Conservation (phyloP, 37 sponge, comb jelly and placozoan genomes). For the Mnemiopsis leidyi region DNA sequence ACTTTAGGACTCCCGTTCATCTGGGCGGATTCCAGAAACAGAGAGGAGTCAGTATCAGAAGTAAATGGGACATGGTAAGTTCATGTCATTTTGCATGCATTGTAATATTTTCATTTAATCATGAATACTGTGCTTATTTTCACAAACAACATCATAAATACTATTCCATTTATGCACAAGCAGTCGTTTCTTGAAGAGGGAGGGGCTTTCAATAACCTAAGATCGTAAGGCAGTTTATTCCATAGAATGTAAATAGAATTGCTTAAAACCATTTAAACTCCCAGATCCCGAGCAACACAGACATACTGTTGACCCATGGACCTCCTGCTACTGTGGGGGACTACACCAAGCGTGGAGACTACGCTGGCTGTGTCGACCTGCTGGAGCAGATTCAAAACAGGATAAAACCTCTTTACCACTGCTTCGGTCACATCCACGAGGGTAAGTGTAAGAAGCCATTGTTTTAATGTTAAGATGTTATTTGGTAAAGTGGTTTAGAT, state of each 20-base stretch:
- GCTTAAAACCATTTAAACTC: not conserved
- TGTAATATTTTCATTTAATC: too few relatives aligned
- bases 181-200: too few relatives aligned
- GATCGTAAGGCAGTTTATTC: too few relatives aligned
- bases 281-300: constrained; percentile 69
- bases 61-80: not conserved
- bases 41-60: not conserved
- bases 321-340: constrained; percentile 75
- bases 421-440: constrained; percentile 83
- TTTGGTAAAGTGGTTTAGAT: not conserved
- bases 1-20: constrained; percentile 25
- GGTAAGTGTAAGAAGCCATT: constrained; percentile 56
- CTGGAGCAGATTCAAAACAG: constrained; percentile 67
- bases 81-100: too few relatives aligned
- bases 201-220: too few relatives aligned
- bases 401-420: constrained; percentile 71
- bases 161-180: too few relatives aligned
- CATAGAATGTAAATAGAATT: too few relatives aligned
- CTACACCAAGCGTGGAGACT: constrained; percentile 2
- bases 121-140: too few relatives aligned
- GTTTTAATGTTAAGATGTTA: too few relatives aligned
- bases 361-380: constrained; percentile 75
- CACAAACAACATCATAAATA: too few relatives aligned
- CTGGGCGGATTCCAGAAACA: constrained; percentile 25
- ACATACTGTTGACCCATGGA: constrained; percentile 77